These are phyloP conservation scores for Torymus texanus DNA, from an alignment of 2,888 invertebrate species.

Conservation along the genomic window DNA sequence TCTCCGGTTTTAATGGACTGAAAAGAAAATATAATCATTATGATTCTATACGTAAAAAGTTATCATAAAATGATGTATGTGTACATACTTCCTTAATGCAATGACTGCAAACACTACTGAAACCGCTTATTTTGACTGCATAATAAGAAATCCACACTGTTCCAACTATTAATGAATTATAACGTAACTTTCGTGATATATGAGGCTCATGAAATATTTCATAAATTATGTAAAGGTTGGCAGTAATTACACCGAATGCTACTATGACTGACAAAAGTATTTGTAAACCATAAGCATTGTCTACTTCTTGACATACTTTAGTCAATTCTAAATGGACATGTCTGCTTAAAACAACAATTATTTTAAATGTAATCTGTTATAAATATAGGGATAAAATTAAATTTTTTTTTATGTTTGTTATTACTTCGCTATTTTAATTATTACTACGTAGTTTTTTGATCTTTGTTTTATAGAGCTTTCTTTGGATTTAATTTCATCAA, in stretches of 20 bases:
- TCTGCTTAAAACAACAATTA: not conserved
- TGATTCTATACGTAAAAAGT: too few species aligned
- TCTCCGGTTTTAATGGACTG: constrained; percentile 64
- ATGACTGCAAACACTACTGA: constrained; percentile 14
- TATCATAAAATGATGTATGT: too few species aligned
- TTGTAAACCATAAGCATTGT: constrained; percentile 25
- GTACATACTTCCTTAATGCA: constrained; percentile 26
- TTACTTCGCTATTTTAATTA: too few species aligned
- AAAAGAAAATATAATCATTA: not conserved
- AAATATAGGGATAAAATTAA: not conserved
- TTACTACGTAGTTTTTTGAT: too few species aligned
- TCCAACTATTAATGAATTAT: not conserved
- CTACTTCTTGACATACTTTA: constrained; percentile 13
- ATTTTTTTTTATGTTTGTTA: not conserved
- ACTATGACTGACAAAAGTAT: constrained; percentile 21
- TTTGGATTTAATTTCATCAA: too few species aligned
- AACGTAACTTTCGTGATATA: not conserved
- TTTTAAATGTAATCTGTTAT: not conserved
- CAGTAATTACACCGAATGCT: constrained; percentile 29
- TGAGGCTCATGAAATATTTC: not conserved
- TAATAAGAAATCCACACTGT: constrained; percentile 34
- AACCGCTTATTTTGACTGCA: not conserved
- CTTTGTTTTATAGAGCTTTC: too few species aligned
- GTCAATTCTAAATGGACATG: constrained; percentile 22
- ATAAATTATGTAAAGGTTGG: constrained; percentile 27